Base-by-base conservation (phyloP, 2,888 invertebrate genomes). In the Leptura quadrifasciata region DNA sequence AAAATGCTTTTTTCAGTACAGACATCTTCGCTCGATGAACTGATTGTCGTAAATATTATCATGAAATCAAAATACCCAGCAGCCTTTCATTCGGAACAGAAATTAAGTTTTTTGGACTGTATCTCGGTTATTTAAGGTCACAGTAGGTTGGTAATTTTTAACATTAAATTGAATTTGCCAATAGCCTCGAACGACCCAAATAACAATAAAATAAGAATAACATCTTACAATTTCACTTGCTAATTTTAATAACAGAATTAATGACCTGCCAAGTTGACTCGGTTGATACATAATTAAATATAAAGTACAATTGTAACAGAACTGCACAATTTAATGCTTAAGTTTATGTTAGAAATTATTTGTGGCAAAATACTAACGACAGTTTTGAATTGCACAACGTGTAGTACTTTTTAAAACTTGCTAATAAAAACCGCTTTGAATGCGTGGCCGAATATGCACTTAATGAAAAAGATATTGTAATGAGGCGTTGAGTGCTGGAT, bases 401-500 rank as follows among this genome's bases (percentile, higher is more conserved):
- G n/a, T n/a, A n/a, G n/a, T n/a, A n/a, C n/a, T 24, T 24, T 24
- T 24, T 24, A 31, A 31, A 31, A 31, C 5, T 5, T 6, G 27
- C 6, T 31, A 31, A 2, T 31, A 31, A 31, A 31, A 31, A 31
- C 27, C 8, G 27, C 27, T 31, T 31, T 2, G 2, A n/a, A n/a
- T 31, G 27, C 8, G 27, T 39, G 15, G 39, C 12, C 39, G 39
- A n/a, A 47, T 47, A n/a, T 2, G 15, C 12, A 47, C 47, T 4
- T 47, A 47, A 47, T 47, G n/a, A 69, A 39, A 57, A 20, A 31
- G 2, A 17, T 35, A 35, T 57, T 57, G 31, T n/a, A 20, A 31
- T 17, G 12, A 12, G 12, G 68, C 47, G 57, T 39, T 58, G 69
- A 69, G 35, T 12, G 2, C 47, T 58, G n/a, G 31, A 58, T 21